A percentile compares a stretch with the other conserved stretches of the same genome.
phyloP scores from a whole-genome alignment of 2,113 vertebrate genomes.

The Pelobates fuscus region DNA sequence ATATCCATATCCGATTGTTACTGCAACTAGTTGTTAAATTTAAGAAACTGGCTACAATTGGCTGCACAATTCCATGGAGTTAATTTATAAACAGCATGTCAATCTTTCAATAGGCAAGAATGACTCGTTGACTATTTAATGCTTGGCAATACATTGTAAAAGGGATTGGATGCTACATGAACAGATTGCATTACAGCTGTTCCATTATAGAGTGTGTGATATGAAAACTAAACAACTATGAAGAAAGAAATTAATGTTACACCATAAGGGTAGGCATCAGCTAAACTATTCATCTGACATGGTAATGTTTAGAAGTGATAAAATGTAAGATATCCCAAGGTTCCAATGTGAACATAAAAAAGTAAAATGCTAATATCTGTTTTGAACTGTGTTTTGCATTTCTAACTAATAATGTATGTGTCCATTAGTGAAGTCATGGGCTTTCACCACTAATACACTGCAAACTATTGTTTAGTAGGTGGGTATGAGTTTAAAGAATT shows the following conservation, averaged over 20 bases:
- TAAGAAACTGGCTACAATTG: not conserved
- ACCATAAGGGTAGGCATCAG: not conserved
- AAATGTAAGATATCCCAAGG: not conserved
- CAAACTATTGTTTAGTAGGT: too few relatives aligned
- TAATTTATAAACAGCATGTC: constrained; percentile 12
- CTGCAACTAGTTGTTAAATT: not conserved
- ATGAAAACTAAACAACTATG: constrained; percentile 7
- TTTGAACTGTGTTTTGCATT: too few relatives aligned
- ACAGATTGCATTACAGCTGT: constrained; percentile 29
- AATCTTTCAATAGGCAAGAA: not conserved
- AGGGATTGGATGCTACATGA: not conserved
- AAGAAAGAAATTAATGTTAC: constrained; percentile 1
- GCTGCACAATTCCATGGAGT: not conserved
- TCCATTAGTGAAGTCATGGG: too few relatives aligned
- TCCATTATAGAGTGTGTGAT: constrained; percentile 12
- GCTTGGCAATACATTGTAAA: constrained; percentile 15
- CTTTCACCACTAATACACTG: too few relatives aligned
- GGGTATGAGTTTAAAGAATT: too few relatives aligned
- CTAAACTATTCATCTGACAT: constrained; percentile 10
- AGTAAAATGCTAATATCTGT: too few relatives aligned
- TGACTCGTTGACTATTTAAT: constrained; percentile 2
- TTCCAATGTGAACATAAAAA: too few relatives aligned
- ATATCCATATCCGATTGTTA: not conserved
- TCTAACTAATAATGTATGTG: too few relatives aligned
- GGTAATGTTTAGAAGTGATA: constrained; percentile 5